A percentile compares a stretch with the other conserved stretches of the same genome.
These are phyloP conservation scores for Halocaridina rubra DNA, from an alignment of 2,888 invertebrate species.

Conservation along the genomic window DNA sequence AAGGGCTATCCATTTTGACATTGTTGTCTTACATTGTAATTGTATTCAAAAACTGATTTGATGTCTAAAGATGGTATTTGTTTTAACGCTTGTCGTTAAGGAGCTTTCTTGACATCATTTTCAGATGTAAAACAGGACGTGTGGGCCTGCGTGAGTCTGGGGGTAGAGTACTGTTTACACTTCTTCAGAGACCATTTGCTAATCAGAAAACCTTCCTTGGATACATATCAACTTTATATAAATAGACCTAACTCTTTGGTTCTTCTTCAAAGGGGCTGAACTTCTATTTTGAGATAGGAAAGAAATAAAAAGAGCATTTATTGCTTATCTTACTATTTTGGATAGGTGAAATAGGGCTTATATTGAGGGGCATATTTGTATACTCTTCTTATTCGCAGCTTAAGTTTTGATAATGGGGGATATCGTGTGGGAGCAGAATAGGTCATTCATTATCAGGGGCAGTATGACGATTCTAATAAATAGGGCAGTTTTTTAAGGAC, in stretches of 20 bases:
- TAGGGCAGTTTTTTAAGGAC: no score
- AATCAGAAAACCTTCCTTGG: slow-evolving; percentile 36
- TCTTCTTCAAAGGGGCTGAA: slow-evolving; percentile 41
- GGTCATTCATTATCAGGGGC: slow-evolving; percentile 25
- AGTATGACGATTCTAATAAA: background rate
- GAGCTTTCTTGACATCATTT: slow-evolving; percentile 1
- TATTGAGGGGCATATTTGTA: slow-evolving; percentile 17
- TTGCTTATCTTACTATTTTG: slow-evolving; percentile 23
- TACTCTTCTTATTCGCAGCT: background rate
- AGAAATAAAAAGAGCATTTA: background rate
- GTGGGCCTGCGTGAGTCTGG: no score
- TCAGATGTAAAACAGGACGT: background rate
- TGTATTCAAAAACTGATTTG: no score
- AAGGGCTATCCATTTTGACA: no score
- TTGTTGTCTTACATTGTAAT: no score
- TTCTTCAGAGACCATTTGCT: background rate
- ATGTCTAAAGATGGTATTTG: no score
- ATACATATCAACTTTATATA: slow-evolving; percentile 55
- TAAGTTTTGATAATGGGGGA: slow-evolving; percentile 3
- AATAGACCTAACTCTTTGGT: slow-evolving; percentile 50
- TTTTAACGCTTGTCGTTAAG: no score
- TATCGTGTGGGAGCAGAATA: slow-evolving; percentile 51
- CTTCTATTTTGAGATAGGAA: background rate
- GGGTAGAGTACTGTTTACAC: no score
- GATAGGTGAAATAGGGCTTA: slow-evolving; percentile 24